phyloP scores from a whole-genome alignment of 2,113 vertebrate species.

The Chlorodrepanis virens region DNA sequence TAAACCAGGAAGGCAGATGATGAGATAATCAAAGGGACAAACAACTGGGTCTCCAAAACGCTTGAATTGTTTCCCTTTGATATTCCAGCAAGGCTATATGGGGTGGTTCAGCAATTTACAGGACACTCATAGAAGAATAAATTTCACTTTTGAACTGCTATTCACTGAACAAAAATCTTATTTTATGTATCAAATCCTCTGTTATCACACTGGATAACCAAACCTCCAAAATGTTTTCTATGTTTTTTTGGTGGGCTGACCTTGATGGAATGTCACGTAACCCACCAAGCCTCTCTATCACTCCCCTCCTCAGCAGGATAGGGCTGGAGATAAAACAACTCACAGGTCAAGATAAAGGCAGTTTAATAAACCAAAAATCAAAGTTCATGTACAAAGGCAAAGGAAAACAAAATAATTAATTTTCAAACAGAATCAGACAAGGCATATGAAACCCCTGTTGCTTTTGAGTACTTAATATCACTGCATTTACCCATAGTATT shows the following conservation, averaged over 20 bases:
- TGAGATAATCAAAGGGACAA: conserved; percentile 9
- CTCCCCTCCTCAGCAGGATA: background rate
- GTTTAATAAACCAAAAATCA: background rate
- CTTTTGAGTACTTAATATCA: background rate
- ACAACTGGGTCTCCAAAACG: background rate
- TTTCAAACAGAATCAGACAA: background rate
- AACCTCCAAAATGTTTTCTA: background rate
- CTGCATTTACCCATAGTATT: background rate
- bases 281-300: background rate
- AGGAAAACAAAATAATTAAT: background rate
- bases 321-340: background rate
- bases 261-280: background rate
- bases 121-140: background rate
- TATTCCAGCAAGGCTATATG: background rate
- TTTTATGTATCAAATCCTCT: background rate
- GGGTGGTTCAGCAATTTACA: background rate
- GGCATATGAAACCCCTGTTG: background rate
- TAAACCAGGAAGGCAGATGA: background rate
- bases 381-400: background rate
- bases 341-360: accelerated
- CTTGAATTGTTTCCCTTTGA: background rate
- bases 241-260: background rate
- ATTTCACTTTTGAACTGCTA: background rate
- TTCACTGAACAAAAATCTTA: background rate
- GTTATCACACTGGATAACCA: background rate